Conservation (phyloP, 92 coral and sea anemone species). For the Siderastrea siderea region DNA sequence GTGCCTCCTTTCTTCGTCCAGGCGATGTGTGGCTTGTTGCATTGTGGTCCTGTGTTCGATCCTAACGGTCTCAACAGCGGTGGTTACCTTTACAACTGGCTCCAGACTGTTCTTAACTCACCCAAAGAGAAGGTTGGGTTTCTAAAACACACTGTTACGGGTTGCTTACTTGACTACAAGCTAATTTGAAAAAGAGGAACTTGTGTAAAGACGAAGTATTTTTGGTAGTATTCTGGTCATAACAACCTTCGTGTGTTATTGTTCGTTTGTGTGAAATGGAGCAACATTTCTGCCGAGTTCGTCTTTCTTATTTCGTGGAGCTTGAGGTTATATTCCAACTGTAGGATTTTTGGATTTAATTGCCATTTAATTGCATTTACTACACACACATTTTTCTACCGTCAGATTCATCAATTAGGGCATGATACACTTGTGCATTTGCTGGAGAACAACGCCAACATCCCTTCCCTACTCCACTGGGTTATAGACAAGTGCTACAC, state of each 20-base stretch:
- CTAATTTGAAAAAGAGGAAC: too few species aligned
- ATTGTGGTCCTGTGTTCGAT: conserved; percentile 96
- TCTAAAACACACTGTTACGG: neutral
- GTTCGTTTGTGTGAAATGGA: too few species aligned
- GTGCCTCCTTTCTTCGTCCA: conserved; percentile 15
- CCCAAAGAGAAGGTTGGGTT: conserved; percentile 88
- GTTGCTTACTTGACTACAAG: neutral
- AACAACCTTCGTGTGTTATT: too few species aligned
- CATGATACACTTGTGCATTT: conserved; percentile 88
- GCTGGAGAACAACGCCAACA: conserved; percentile 87
- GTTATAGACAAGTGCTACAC: conserved; percentile 98
- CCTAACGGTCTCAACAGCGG: conserved; percentile 75
- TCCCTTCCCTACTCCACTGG: conserved; percentile 93
- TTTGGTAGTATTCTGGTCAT: too few species aligned
- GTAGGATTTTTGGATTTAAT: too few species aligned
- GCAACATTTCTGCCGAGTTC: too few species aligned
- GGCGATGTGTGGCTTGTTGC: conserved; percentile 97
- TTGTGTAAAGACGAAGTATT: too few species aligned
- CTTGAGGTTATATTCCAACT: too few species aligned
- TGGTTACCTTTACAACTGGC: conserved; percentile 95
- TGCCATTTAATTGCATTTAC: too few species aligned
- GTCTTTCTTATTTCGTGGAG: too few species aligned
- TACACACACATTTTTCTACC: neutral
- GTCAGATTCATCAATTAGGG: conserved; percentile 92
- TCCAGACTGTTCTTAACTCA: conserved; percentile 91